Evolutionary conservation across 2,113 vertebrate species (phyloP).

Genomic region (Ceyx cyanopectus): DNA sequence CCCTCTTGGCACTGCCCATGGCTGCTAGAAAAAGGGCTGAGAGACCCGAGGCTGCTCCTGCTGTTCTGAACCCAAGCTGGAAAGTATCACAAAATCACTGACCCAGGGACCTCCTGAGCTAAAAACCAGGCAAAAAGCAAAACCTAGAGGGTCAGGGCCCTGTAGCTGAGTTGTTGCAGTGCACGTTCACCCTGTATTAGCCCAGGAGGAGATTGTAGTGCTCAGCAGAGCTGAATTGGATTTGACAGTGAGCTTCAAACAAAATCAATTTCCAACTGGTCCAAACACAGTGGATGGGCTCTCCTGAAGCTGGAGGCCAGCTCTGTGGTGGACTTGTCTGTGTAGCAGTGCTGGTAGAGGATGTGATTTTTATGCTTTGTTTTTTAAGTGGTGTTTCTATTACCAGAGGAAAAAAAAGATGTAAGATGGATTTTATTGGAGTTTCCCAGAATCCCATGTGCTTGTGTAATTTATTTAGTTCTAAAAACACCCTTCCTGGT

Average conservation of each 20-base stretch:
- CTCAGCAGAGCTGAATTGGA: background rate
- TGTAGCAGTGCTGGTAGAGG: background rate
- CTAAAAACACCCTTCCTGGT: background rate
- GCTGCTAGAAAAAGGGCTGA: background rate
- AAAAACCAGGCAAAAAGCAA: background rate
- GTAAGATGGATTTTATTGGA: background rate
- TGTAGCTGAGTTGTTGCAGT: background rate
- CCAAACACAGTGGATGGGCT: fast-evolving
- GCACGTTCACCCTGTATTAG: background rate
- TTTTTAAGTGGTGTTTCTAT: background rate
- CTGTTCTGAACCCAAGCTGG: background rate
- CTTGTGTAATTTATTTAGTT: background rate
- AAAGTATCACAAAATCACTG: background rate
- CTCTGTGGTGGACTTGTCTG: background rate
- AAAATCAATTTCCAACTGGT: background rate
- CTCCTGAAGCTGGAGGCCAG: constrained; percentile 6
- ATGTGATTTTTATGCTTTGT: background rate
- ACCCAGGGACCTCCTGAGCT: background rate
- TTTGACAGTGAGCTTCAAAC: background rate
- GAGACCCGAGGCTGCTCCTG: background rate
- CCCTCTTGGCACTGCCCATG: background rate
- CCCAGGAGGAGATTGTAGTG: background rate
- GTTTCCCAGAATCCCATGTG: background rate
- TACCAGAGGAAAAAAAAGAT: background rate
- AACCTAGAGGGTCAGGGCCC: background rate